Conservation (phyloP, 2,888 invertebrate species). For the Odontomyia ornata region DNA sequence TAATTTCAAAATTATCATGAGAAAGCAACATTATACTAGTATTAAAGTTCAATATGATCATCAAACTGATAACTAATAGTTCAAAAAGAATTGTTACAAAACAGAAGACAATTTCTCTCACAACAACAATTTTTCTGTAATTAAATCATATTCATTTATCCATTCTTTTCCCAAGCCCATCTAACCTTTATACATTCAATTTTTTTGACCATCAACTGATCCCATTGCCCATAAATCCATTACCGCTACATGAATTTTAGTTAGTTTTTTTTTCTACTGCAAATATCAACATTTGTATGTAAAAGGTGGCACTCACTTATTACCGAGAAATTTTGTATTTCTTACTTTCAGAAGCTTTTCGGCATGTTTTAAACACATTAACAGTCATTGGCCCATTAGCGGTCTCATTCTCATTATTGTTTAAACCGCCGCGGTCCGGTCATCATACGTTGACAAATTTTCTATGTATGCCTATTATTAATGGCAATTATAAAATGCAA, state of each 20-base stretch:
- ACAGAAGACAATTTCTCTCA: too few relatives aligned
- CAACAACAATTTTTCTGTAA: too few relatives aligned
- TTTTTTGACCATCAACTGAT: slow-evolving; percentile 14
- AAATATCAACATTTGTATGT: slow-evolving; percentile 2
- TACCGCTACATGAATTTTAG: not conserved
- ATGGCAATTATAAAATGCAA: not conserved
- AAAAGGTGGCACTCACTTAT: not conserved
- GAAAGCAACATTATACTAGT: too few relatives aligned
- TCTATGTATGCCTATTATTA: slow-evolving; percentile 22
- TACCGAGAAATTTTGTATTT: not conserved
- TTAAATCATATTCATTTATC: too few relatives aligned
- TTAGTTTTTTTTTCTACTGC: slow-evolving; percentile 11
- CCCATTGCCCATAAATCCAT: slow-evolving; percentile 28
- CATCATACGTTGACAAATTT: slow-evolving; percentile 24
- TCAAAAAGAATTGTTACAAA: too few relatives aligned
- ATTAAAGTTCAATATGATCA: too few relatives aligned
- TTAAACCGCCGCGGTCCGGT: not conserved
- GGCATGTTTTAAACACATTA: not conserved
- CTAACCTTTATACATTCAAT: not conserved
- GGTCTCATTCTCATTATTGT: slow-evolving; percentile 4
- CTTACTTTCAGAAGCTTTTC: slow-evolving; percentile 18
- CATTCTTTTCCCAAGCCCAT: not conserved
- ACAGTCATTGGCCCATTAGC: not conserved
- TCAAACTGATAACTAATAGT: too few relatives aligned
- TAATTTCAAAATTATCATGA: too few relatives aligned